Percentiles rank a stretch among this genome's conserved stretches.
phyloP scores from a whole-genome alignment of 1,140 invertebrate genomes.

The Drosophila orena region DNA sequence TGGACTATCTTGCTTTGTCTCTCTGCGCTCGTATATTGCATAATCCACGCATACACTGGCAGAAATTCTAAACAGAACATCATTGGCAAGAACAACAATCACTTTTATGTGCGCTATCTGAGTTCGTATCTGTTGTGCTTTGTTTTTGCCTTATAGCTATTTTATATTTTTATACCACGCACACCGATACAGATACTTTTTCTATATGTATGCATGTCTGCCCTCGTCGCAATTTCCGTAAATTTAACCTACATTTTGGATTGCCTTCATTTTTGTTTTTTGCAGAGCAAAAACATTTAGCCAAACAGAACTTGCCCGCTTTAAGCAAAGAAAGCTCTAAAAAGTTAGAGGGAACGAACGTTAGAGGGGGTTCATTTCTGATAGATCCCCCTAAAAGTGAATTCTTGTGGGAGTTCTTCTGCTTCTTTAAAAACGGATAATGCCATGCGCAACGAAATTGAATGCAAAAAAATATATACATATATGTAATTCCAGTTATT shows the following conservation, averaged over 20 bases:
- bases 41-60: slow-evolving; percentile 32
- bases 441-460: slow-evolving; percentile 52
- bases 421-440: not conserved
- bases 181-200: slow-evolving; percentile 5
- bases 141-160: slow-evolving; percentile 58
- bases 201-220: slow-evolving; percentile 8
- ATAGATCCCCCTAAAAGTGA: slow-evolving; percentile 10
- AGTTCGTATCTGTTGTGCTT: slow-evolving; percentile 65
- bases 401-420: slow-evolving; percentile 17
- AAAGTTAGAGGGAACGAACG: not conserved
- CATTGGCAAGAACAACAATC: not conserved
- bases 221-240: slow-evolving; percentile 74
- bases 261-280: slow-evolving; percentile 35
- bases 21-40: slow-evolving; percentile 38
- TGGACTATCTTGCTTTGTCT: slow-evolving; percentile 40
- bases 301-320: slow-evolving; percentile 37
- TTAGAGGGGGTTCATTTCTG: slow-evolving; percentile 13
- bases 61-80: slow-evolving; percentile 47
- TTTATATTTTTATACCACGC: slow-evolving; percentile 62
- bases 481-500: too few species aligned
- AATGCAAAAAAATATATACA: slow-evolving; percentile 2
- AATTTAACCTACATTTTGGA: slow-evolving; percentile 80
- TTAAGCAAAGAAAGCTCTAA: slow-evolving; percentile 3
- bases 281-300: slow-evolving; percentile 38
- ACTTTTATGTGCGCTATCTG: slow-evolving; percentile 49